Percentiles rank a stretch among this genome's conserved stretches.
Evolutionary conservation across 2,113 vertebrate species (phyloP).

Genomic region (Azemiops feae): DNA sequence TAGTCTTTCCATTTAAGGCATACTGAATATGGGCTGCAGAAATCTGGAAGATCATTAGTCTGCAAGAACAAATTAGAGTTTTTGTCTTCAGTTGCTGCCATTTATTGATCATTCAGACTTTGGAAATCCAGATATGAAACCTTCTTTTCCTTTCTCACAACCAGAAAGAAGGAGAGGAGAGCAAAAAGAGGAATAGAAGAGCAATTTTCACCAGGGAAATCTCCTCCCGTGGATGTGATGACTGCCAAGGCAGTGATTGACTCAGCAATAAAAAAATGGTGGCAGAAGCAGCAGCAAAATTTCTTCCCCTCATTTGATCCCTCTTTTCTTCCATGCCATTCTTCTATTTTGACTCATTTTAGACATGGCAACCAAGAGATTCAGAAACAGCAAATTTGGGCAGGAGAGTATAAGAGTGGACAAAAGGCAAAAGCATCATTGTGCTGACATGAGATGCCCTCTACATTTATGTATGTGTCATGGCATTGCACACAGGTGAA

Average conservation of each 20-base stretch:
- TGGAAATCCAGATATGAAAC: not conserved
- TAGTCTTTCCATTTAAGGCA: no score
- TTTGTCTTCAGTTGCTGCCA: no score
- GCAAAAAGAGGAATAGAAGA: not conserved
- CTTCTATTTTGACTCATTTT: not conserved
- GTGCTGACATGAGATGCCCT: not conserved
- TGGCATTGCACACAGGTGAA: not conserved
- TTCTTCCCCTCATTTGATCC: not conserved
- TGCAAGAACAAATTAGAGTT: no score
- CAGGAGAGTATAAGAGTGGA: not conserved
- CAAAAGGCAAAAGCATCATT: not conserved
- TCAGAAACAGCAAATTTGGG: not conserved
- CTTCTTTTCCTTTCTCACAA: not conserved
- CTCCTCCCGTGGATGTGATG: no score
- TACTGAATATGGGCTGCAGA: no score
- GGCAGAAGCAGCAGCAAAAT: not conserved
- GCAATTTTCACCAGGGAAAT: not conserved
- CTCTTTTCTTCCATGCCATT: not conserved
- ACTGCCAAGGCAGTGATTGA: not conserved
- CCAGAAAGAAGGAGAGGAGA: not conserved
- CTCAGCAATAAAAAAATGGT: not conserved
- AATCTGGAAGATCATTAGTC: no score
- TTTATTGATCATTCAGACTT: not conserved
- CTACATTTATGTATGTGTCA: not conserved
- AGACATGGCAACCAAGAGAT: not conserved